Percentiles rank a stretch among this genome's conserved stretches.
Evolutionary conservation across 1,140 invertebrate species (phyloP).

Genomic region (Tachypleus tridentatus): DNA sequence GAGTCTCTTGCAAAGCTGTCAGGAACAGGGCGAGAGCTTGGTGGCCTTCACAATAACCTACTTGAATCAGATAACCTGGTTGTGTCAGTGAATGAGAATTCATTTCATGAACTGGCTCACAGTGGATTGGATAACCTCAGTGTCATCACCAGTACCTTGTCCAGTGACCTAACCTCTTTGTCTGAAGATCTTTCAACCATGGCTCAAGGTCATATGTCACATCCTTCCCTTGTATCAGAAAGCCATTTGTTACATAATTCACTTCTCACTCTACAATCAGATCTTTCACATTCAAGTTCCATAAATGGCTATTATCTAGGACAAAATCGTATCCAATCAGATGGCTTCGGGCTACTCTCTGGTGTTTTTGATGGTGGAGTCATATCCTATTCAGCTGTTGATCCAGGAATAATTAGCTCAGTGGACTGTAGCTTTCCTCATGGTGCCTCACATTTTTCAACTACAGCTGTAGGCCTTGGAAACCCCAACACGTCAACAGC

Average conservation of each 20-base stretch:
- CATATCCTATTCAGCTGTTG: constrained; percentile 7
- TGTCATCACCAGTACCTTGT: constrained; percentile 29
- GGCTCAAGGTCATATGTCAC: constrained; percentile 20
- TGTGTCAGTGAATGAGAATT: constrained; percentile 23
- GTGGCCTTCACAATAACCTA: constrained; percentile 14
- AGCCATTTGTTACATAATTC: constrained; percentile 6
- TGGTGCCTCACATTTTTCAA: constrained; percentile 1
- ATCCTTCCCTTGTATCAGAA: constrained; percentile 11
- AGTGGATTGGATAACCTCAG: constrained; percentile 23
- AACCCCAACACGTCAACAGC: constrained; percentile 8
- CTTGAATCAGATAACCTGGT: constrained; percentile 25
- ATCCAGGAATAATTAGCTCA: too few species aligned
- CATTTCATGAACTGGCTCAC: constrained; percentile 17
- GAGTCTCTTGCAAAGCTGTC: constrained; percentile 55
- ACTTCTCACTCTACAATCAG: constrained; percentile 10
- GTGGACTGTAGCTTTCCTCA: too few species aligned
- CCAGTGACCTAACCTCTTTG: constrained; percentile 30
- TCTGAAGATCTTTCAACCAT: constrained; percentile 29
- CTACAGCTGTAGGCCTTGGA: constrained; percentile 2
- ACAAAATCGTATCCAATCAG: constrained; percentile 6
- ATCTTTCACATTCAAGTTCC: constrained; percentile 11
- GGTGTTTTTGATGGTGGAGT: constrained; percentile 3
- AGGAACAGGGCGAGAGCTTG: constrained; percentile 36
- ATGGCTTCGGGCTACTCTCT: constrained; percentile 5
- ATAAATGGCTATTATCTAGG: constrained; percentile 12